Evolutionary conservation across 2,797 vertebrate genomes (phyloP).

Genomic region (Oryzias dopingdopingensis): DNA sequence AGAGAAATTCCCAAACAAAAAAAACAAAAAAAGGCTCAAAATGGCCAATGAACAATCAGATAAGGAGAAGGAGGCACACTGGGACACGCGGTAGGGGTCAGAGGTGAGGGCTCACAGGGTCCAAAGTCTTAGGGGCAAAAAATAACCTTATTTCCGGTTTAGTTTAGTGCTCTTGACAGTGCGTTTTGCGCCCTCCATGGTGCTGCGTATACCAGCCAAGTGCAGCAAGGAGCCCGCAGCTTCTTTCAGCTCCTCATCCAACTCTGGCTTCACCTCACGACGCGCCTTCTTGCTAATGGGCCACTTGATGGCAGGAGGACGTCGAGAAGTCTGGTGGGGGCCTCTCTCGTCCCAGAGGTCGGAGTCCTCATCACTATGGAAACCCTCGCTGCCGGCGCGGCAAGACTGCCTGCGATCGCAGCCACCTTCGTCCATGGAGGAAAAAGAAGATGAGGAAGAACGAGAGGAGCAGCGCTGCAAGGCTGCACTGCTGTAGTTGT

Average conservation of each 20-base stretch:
- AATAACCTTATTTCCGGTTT: slow-evolving; percentile 83
- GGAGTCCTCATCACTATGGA: slow-evolving; percentile 93
- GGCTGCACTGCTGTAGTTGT: slow-evolving; percentile 94
- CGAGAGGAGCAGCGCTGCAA: slow-evolving; percentile 88
- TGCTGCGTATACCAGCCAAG: slow-evolving; percentile 93
- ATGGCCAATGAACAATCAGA: slow-evolving; percentile 80
- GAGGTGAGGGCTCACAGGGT: slow-evolving; percentile 71
- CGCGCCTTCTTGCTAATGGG: slow-evolving; percentile 79
- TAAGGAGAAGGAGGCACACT: slow-evolving; percentile 78
- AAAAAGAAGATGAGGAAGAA: slow-evolving; percentile 84
- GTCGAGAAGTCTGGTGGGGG: slow-evolving; percentile 59
- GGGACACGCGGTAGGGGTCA: slow-evolving; percentile 71
- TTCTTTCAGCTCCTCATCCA: slow-evolving; percentile 97
- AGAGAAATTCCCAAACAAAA: slow-evolving; percentile 62
- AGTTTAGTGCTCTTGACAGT: slow-evolving; percentile 94
- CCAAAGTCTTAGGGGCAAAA: slow-evolving; percentile 53
- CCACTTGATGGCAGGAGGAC: slow-evolving; percentile 67
- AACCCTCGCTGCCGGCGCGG: slow-evolving; percentile 90
- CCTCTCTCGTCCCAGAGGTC: slow-evolving; percentile 82
- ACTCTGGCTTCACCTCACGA: slow-evolving; percentile 85
- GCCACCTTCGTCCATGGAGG: slow-evolving; percentile 89
- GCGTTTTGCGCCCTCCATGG: slow-evolving; percentile 88
- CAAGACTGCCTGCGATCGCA: slow-evolving; percentile 83
- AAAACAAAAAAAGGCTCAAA: slow-evolving; percentile 65
- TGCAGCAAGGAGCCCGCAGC: slow-evolving; percentile 96